Base-by-base conservation (phyloP, 2,888 invertebrate genomes). In the Griposia aprilina region DNA sequence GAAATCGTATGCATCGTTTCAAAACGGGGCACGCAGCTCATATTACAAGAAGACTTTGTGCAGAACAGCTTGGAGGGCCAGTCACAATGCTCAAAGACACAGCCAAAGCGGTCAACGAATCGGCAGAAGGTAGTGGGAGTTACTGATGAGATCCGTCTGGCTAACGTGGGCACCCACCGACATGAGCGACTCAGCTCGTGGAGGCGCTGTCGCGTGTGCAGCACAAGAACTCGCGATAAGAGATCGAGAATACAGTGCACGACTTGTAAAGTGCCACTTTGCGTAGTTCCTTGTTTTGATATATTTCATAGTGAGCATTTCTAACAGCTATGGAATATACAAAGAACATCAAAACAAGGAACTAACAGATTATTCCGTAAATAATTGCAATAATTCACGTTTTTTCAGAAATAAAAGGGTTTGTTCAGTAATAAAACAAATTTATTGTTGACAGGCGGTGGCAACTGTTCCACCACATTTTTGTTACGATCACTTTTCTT, bases 201-300 rank as follows among this genome's bases (percentile, higher is more conserved):
- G 48, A 48, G 71, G 17, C 63, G 48, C 48, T 71, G 71, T 30
- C 63, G 63, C 17, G 15, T 62, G 7, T 71, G 63, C 63, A 71
- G 63, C 30, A 30, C 63, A 48, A 71, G 23, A 63, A 71, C 23
- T 30, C 71, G 6, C 11, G 2, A 71, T 23, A 71, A 63, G 45
- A 48, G 71, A 7, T 70, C 52, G 1, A 52, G 2, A 52, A 68
- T 52, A 36, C 68, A 68, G 30, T 68, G 68, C 30, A 48, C 71
- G 48, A 48, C 48, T 17, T 72, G 67, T 48, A 72, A 72, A 72
- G 67, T 72, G n/a, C 30, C 72, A n/a, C 48, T 72, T 36, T 72
- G 71, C 30, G 66, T 36, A n/a, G 8, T 36, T 48, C 72, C 72
- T 48, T 67, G 67, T 45, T 72, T 68, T 50, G 17, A 68, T 68